A percentile compares a stretch with the other conserved stretches of the same genome.
phyloP scores from a whole-genome alignment of 2,113 vertebrate species.

The Pelecanus crispus region DNA sequence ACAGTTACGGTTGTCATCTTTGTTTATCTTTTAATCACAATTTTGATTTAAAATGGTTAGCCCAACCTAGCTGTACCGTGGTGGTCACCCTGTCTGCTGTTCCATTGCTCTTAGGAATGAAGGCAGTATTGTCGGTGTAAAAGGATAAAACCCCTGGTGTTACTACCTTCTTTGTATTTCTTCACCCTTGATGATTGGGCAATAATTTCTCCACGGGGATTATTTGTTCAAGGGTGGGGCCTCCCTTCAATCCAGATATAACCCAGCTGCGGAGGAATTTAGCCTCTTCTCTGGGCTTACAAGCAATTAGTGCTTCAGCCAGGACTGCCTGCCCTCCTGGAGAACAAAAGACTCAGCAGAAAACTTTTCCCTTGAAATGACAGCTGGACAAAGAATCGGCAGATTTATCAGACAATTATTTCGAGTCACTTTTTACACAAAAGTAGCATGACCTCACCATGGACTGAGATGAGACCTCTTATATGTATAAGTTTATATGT shows the following conservation, averaged over 20 bases:
- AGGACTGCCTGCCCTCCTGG: background rate
- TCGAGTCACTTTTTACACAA: background rate
- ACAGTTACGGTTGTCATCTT: background rate
- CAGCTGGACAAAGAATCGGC: background rate
- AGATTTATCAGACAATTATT: background rate
- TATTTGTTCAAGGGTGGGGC: slow-evolving; percentile 21
- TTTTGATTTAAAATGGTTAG: background rate
- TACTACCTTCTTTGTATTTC: slow-evolving; percentile 16
- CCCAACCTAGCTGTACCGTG: background rate
- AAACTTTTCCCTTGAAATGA: background rate
- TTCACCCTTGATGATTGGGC: background rate
- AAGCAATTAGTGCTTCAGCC: slow-evolving; percentile 6
- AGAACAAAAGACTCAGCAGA: slow-evolving; percentile 14
- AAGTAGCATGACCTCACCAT: background rate
- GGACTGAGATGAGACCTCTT: background rate
- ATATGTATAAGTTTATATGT: background rate
- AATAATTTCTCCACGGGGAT: slow-evolving; percentile 29
- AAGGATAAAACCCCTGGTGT: slow-evolving; percentile 16
- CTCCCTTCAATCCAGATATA: background rate
- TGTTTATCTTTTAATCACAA: background rate
- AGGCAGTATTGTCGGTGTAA: background rate
- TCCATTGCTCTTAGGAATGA: background rate
- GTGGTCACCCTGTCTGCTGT: background rate
- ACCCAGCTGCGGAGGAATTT: background rate
- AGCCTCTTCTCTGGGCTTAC: background rate